These are phyloP conservation scores for Podocnemis expansa DNA, from an alignment of 2,113 vertebrate genomes.

Conservation along the genomic window DNA sequence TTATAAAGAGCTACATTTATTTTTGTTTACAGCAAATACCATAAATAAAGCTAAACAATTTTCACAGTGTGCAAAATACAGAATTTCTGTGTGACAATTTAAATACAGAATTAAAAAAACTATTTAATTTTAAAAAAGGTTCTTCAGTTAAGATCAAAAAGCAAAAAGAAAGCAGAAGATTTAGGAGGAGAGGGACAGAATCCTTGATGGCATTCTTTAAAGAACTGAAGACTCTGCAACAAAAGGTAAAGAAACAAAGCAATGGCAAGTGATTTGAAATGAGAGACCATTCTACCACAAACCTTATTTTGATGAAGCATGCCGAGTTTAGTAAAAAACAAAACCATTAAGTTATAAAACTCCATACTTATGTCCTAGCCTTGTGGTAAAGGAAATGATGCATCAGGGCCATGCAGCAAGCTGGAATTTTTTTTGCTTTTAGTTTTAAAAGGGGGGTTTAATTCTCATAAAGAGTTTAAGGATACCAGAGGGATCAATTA, in stretches of 20 bases:
- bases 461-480: not conserved
- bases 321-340: constrained; percentile 28
- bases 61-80: constrained; percentile 84
- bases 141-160: constrained; percentile 56
- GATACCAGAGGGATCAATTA: not conserved
- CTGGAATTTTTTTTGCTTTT: not conserved
- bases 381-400: not conserved
- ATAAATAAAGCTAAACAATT: constrained; percentile 88
- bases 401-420: not conserved
- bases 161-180: constrained; percentile 60
- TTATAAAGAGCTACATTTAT: constrained; percentile 91
- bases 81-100: constrained; percentile 77
- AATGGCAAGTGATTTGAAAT: constrained; percentile 59
- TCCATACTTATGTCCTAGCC: not conserved
- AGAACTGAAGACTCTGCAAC: constrained; percentile 87
- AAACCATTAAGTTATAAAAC: not conserved
- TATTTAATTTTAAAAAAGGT: constrained; percentile 61
- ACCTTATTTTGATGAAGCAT: constrained; percentile 36
- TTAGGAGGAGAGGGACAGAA: constrained; percentile 74
- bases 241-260: constrained; percentile 83
- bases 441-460: not conserved
- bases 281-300: constrained; percentile 25
- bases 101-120: constrained; percentile 73
- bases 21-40: constrained; percentile 89
- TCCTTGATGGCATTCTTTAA: constrained; percentile 82